A percentile compares a stretch with the other conserved stretches of the same genome.
Evolutionary conservation across 2,797 vertebrate species (phyloP).

Genomic region (Macropodus opercularis): DNA sequence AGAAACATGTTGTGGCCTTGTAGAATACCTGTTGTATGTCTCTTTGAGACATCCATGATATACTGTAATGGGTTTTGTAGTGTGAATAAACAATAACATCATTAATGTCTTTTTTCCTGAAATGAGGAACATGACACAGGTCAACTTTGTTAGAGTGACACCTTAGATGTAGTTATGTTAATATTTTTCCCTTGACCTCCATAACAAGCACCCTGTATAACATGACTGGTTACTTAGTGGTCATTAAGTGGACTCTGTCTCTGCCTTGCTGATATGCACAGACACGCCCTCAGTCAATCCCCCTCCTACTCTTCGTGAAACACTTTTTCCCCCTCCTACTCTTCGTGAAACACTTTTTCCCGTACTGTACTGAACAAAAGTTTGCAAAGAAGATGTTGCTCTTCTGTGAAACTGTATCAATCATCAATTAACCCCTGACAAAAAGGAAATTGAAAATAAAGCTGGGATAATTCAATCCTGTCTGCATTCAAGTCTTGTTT

Average conservation of each 20-base stretch:
- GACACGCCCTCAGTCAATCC: constrained; percentile 25
- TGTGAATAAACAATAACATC: constrained; percentile 3
- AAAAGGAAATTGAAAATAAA: constrained; percentile 37
- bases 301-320: constrained; percentile 15
- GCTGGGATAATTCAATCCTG: neutral
- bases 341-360: constrained; percentile 34
- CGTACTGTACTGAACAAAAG: constrained; percentile 8
- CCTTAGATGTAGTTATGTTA: constrained; percentile 34
- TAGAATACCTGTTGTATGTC: neutral
- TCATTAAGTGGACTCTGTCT: constrained; percentile 58
- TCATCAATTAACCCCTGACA: neutral
- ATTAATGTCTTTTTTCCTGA: constrained; percentile 20
- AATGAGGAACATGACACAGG: constrained; percentile 22
- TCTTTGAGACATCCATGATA: neutral
- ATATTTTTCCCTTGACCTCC: constrained; percentile 51
- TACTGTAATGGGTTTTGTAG: neutral
- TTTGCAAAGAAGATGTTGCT: constrained; percentile 10
- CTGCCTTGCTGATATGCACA: constrained; percentile 32
- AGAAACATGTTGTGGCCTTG: too few relatives aligned
- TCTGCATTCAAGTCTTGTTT: neutral
- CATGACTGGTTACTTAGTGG: constrained; percentile 50
- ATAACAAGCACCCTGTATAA: constrained; percentile 31
- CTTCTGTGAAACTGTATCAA: constrained; percentile 17
- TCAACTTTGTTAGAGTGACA: constrained; percentile 14
- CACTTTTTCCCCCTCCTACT: constrained; percentile 30